Percentiles rank a stretch among this genome's conserved stretches.
Evolutionary conservation across 1,140 invertebrate genomes (phyloP).

Genomic region (Apocrypta bakeri): DNA sequence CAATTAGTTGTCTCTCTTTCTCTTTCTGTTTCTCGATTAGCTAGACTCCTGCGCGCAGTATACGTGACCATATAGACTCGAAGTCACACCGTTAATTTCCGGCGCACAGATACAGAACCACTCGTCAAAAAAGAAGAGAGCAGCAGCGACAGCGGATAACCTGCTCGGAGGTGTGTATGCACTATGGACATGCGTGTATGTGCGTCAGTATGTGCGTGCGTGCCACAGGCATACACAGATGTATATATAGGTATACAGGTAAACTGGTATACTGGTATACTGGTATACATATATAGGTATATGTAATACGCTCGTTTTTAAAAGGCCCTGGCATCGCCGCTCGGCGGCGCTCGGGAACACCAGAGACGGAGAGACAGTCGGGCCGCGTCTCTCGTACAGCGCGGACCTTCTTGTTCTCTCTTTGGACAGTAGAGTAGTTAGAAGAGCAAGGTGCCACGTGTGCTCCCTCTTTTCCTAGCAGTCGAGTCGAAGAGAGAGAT

Average conservation of each 20-base stretch:
- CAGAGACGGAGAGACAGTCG: slow-evolving; percentile 44
- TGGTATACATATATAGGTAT: neutral
- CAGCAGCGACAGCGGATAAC: too few relatives aligned
- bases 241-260: neutral
- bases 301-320: neutral
- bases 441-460: neutral
- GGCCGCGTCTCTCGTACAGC: slow-evolving; percentile 42
- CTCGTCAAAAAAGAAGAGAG: neutral
- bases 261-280: too few relatives aligned
- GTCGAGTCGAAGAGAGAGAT: slow-evolving; percentile 25
- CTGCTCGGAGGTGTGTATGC: too few relatives aligned
- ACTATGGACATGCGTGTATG: too few relatives aligned
- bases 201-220: too few relatives aligned
- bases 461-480: neutral
- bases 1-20: too few relatives aligned
- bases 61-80: neutral
- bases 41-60: neutral
- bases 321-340: slow-evolving; percentile 3
- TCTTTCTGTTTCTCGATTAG: too few relatives aligned
- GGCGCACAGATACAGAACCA: neutral
- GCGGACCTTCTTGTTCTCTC: slow-evolving; percentile 1
- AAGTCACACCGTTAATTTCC: slow-evolving; percentile 17
- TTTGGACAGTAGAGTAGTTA: neutral
- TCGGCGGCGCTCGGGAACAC: slow-evolving; percentile 16
- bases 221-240: too few relatives aligned